Base-by-base conservation (phyloP, 2,797 vertebrate genomes). In the Eleutherodactylus coqui region DNA sequence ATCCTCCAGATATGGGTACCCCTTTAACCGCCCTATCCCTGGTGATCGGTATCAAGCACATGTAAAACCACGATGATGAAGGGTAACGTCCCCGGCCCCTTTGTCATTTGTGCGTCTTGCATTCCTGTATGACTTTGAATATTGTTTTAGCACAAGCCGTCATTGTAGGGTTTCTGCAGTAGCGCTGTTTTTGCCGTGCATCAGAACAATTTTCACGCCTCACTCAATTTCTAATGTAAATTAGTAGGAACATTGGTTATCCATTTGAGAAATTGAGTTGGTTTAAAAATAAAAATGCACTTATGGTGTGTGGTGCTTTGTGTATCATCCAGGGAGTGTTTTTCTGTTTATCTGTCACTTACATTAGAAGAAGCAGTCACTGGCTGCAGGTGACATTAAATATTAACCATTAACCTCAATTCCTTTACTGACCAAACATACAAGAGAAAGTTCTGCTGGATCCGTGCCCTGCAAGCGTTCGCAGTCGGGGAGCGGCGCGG, bases 241-340 rank as follows among this genome's bases (percentile, higher is more conserved):
- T 96, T 94, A 93, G 93, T 95, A 92, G 93, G 93, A 96, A 96
- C 96, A 96, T 95, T 94, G 94, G 91, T 96, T 95, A 94, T 96
- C 96, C 96, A 96, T 96, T 96, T 96, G 95, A 95, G 96, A 95
- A 95, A 95, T 93, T 88, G 95, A 95, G 95, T 95, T 92, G 92
- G 94, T 95, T 95, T 93, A 93, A 95, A 96, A 95, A 96, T 95
- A 95, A 96, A 95, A 92, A 92, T 91, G 94, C 94, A 94, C 94
- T 96, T 94, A 95, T 92, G 92, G 92, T 92, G 90, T 93, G 89
- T 90, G 90, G 94, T 93, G 92, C 91, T 92, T 92, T 93, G 92
- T 93, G 92, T 93, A 93, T 94, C 92, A 90, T 92, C 95, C 83
- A 90, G 95, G 93, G 95, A 95, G 94, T 92, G 77, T 88, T 94